Percentiles rank a stretch among this genome's conserved stretches.
These are phyloP conservation scores for Stichodactyla helianthus DNA, from an alignment of 64 coral and sea anemone genomes.

Conservation along the genomic window DNA sequence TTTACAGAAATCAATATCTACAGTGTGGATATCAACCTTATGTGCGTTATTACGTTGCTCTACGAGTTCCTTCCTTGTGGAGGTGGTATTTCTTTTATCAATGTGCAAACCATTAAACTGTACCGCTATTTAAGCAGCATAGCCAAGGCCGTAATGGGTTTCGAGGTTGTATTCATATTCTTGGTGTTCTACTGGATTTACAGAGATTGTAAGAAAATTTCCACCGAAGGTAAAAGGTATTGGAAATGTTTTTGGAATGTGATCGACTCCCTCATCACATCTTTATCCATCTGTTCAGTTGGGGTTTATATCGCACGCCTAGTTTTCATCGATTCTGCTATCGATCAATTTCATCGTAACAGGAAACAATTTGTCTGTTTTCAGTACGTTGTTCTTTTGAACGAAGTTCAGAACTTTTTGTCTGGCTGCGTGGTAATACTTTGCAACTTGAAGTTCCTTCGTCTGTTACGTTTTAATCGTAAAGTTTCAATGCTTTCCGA, in stretches of 20 bases:
- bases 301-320: conserved; percentile 67
- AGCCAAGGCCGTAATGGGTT: conserved; percentile 57
- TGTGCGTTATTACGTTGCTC: conserved; percentile 66
- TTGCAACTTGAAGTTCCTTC: conserved; percentile 71
- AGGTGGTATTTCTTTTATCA: conserved; percentile 39
- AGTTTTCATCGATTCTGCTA: conserved; percentile 36
- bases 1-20: conserved; percentile 87
- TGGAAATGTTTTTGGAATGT: conserved; percentile 66
- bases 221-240: conserved; percentile 41
- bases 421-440: conserved; percentile 53
- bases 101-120: conserved; percentile 72
- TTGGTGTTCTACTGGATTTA: conserved; percentile 62
- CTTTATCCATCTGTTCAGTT: conserved; percentile 46
- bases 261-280: conserved; percentile 44
- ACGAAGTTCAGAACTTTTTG: conserved; percentile 58
- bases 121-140: conserved; percentile 72
- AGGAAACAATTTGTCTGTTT: conserved; percentile 64
- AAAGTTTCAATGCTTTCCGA: conserved; percentile 70
- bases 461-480: conserved; percentile 71
- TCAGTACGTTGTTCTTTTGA: conserved; percentile 77
- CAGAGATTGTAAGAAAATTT: conserved; percentile 73
- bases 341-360: conserved; percentile 50
- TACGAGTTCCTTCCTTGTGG: conserved; percentile 61
- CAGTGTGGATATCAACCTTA: conserved; percentile 70
- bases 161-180: conserved; percentile 66